These are phyloP conservation scores for Drosophila serrata DNA, from an alignment of 1,140 invertebrate genomes.

Conservation along the genomic window DNA sequence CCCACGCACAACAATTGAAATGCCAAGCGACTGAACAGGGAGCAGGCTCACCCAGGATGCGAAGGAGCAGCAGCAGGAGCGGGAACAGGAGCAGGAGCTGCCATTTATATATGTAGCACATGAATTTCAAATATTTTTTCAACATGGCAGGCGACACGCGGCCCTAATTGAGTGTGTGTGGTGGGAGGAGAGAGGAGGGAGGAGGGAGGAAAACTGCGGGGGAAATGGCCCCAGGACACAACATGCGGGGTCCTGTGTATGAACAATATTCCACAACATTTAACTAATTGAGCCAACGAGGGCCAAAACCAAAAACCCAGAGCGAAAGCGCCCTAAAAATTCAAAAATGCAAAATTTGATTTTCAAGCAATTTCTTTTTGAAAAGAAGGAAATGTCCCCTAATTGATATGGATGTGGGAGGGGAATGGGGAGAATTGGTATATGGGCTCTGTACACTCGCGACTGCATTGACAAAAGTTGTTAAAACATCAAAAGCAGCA, in stretches of 20 bases:
- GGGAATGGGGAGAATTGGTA: background rate
- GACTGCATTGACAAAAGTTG: constrained; percentile 72
- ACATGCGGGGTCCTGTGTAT: constrained; percentile 49
- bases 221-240: constrained; percentile 10
- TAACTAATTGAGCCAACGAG: constrained; percentile 72
- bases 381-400: constrained; percentile 37
- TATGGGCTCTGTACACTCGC: constrained; percentile 5
- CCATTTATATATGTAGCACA: constrained; percentile 67
- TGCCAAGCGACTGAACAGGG: constrained; percentile 59
- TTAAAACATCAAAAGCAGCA: constrained; percentile 83
- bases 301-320: background rate
- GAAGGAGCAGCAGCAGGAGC: constrained; percentile 1
- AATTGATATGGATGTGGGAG: constrained; percentile 54
- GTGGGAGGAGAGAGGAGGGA: too few relatives aligned
- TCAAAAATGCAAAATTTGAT: constrained; percentile 69
- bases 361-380: constrained; percentile 42
- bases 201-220: background rate
- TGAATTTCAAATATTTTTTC: constrained; percentile 81
- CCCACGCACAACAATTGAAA: constrained; percentile 70
- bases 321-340: constrained; percentile 21
- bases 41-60: constrained; percentile 4
- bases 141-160: constrained; percentile 69
- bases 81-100: constrained; percentile 19
- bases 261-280: constrained; percentile 80
- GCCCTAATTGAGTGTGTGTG: constrained; percentile 71